These are phyloP conservation scores for Perognathus longimembris DNA, from an alignment of 2,113 vertebrate species.

Conservation along the genomic window DNA sequence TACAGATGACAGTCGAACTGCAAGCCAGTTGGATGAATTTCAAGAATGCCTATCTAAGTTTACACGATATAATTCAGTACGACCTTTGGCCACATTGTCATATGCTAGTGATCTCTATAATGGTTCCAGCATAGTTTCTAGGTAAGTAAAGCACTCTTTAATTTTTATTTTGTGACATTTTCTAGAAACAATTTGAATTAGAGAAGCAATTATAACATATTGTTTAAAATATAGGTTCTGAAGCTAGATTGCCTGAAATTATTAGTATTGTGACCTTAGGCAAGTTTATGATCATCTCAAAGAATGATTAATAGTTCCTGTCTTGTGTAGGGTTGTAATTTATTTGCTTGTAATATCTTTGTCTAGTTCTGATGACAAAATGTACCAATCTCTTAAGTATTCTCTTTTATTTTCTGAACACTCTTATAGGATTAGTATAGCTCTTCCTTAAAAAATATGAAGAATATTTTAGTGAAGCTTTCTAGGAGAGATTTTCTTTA, in stretches of 20 bases:
- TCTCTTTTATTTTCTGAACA: slow-evolving; percentile 17
- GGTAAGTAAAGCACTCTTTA: slow-evolving; percentile 84
- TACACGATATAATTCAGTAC: slow-evolving; percentile 97
- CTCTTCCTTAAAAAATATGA: slow-evolving; percentile 40
- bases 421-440: slow-evolving; percentile 2
- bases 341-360: neutral
- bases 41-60: slow-evolving; percentile 99
- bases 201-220: neutral
- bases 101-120: slow-evolving; percentile 99
- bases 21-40: slow-evolving; percentile 98
- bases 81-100: slow-evolving; percentile 96
- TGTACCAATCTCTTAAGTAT: neutral
- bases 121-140: slow-evolving; percentile 99
- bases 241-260: neutral
- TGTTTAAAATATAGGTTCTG: neutral
- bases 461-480: neutral
- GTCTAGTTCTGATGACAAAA: neutral
- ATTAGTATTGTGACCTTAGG: neutral
- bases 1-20: slow-evolving; percentile 95
- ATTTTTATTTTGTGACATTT: slow-evolving; percentile 2
- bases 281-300: slow-evolving; percentile 35
- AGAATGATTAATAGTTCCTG: neutral
- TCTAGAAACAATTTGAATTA: neutral
- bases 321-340: neutral
- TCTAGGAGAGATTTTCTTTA: neutral